Evolutionary conservation across 1,140 invertebrate species (phyloP).

Genomic region (Dufourea novaeangliae): DNA sequence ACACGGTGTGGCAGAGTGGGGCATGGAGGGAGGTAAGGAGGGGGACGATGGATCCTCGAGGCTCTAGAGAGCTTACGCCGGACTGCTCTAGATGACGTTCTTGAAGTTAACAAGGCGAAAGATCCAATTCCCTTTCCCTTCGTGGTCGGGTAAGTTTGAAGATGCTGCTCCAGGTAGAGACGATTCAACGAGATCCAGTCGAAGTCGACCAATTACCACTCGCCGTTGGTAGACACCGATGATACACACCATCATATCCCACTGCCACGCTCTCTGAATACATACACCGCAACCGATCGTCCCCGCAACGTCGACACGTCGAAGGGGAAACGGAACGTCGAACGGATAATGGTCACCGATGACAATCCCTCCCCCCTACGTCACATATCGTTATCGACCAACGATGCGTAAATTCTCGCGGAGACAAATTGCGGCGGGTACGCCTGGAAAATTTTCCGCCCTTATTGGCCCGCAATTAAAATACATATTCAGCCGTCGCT

Average conservation of each 20-base stretch:
- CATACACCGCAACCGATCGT: neutral
- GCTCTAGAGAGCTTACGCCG: neutral
- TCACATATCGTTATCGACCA: too few relatives aligned
- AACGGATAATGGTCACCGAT: neutral
- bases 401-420: too few relatives aligned
- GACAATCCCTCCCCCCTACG: too few relatives aligned
- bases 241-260: too few relatives aligned
- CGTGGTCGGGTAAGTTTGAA: neutral
- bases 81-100: slow-evolving; percentile 3
- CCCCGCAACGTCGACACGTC: neutral
- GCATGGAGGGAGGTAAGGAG: accelerated
- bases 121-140: slow-evolving; percentile 4
- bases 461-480: too few relatives aligned
- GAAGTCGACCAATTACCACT: neutral
- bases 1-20: too few relatives aligned
- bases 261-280: too few relatives aligned
- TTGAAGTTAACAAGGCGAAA: slow-evolving; percentile 2
- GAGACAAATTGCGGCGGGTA: too few relatives aligned
- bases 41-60: neutral
- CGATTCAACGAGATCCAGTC: neutral
- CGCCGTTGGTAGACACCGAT: neutral
- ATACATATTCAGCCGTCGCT: too few relatives aligned
- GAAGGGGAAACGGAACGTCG: neutral
- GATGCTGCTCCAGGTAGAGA: neutral
- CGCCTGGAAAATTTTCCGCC: too few relatives aligned